These are phyloP conservation scores for Parnassius orleans DNA, from an alignment of 2,888 invertebrate species.

Conservation along the genomic window DNA sequence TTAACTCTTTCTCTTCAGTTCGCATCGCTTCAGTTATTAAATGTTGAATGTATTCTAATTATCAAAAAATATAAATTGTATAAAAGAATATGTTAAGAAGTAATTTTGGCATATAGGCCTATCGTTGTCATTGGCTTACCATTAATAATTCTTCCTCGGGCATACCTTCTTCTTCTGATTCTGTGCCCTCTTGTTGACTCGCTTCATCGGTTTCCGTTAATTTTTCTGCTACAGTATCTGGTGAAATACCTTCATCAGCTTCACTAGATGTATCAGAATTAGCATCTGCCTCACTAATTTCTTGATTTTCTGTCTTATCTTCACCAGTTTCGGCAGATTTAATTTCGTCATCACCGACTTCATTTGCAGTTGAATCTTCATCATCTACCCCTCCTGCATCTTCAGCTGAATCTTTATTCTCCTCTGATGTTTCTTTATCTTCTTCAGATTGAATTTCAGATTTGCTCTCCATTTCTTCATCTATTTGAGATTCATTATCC, in stretches of 20 bases:
- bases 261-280: slow-evolving; percentile 26
- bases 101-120: too few species aligned
- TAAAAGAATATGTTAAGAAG: too few species aligned
- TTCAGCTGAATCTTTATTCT: slow-evolving; percentile 33
- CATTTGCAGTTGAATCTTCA: slow-evolving; percentile 41
- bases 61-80: background rate
- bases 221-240: slow-evolving; percentile 29
- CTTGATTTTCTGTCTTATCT: slow-evolving; percentile 46
- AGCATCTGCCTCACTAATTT: slow-evolving; percentile 34
- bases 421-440: slow-evolving; percentile 38
- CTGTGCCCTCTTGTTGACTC: slow-evolving; percentile 41
- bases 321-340: slow-evolving; percentile 35
- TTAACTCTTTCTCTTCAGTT: too few species aligned
- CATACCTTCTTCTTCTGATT: slow-evolving; percentile 66
- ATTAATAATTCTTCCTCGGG: slow-evolving; percentile 84
- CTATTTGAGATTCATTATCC: slow-evolving; percentile 44
- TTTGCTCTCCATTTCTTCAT: slow-evolving; percentile 52
- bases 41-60: too few species aligned
- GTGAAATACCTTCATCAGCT: slow-evolving; percentile 35
- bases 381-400: slow-evolving; percentile 40
- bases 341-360: slow-evolving; percentile 40
- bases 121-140: slow-evolving; percentile 50
- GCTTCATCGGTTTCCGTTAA: slow-evolving; percentile 31
- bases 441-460: slow-evolving; percentile 44
- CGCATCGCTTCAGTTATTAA: too few species aligned